phyloP scores from a whole-genome alignment of 2,113 vertebrate genomes.

The Mugil cephalus region DNA sequence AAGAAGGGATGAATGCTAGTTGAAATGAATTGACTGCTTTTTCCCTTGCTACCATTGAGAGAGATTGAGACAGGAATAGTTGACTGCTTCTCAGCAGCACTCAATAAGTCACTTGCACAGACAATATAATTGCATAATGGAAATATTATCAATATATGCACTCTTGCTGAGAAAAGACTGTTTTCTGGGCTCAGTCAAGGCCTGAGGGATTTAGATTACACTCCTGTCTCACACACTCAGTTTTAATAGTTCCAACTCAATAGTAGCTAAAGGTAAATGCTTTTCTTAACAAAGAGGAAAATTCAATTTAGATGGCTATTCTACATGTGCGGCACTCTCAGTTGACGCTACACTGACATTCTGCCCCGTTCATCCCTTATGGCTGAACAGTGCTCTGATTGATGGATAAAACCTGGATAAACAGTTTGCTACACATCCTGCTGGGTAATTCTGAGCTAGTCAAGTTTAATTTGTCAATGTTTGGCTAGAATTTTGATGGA shows the following conservation, averaged over 20 bases:
- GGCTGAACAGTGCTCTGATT: slow-evolving; percentile 34
- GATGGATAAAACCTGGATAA: slow-evolving; percentile 43
- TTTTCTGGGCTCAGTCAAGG: slow-evolving; percentile 57
- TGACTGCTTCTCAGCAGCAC: slow-evolving; percentile 55
- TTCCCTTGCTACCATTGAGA: slow-evolving; percentile 46
- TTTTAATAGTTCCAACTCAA: slow-evolving; percentile 65
- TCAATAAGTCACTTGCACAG: slow-evolving; percentile 63
- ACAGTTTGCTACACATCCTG: slow-evolving; percentile 37
- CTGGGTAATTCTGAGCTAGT: slow-evolving; percentile 21
- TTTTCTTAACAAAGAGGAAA: slow-evolving; percentile 64
- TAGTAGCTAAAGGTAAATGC: slow-evolving; percentile 66
- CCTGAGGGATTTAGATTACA: slow-evolving; percentile 69
- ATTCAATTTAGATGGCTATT: slow-evolving; percentile 69
- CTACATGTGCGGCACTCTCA: slow-evolving; percentile 43
- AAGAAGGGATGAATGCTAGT: slow-evolving; percentile 41
- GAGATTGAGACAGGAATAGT: slow-evolving; percentile 57
- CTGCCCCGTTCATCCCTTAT: slow-evolving; percentile 38
- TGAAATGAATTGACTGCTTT: slow-evolving; percentile 54
- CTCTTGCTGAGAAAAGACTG: slow-evolving; percentile 67
- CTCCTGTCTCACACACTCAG: slow-evolving; percentile 63
- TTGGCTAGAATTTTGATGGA: not conserved
- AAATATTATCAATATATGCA: slow-evolving; percentile 71
- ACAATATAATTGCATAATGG: slow-evolving; percentile 70
- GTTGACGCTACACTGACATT: slow-evolving; percentile 50
- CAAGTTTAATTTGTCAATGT: not conserved